These are phyloP conservation scores for Aphelocoma coerulescens DNA, from an alignment of 2,113 vertebrate genomes.

Conservation along the genomic window DNA sequence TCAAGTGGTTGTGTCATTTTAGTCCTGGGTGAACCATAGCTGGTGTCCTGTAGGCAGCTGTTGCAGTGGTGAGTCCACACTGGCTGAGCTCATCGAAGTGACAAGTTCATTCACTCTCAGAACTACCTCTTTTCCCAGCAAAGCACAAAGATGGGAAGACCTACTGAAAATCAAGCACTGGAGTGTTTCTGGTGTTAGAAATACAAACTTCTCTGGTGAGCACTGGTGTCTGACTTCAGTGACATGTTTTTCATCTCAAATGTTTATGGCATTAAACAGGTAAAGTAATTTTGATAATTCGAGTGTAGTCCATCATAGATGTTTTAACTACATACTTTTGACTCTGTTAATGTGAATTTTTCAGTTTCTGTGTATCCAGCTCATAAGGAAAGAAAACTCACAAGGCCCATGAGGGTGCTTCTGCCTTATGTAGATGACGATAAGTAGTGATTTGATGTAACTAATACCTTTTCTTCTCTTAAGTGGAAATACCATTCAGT, in stretches of 20 bases:
- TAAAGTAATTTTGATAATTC: slow-evolving; percentile 3
- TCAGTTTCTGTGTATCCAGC: background rate
- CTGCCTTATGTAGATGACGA: slow-evolving; percentile 34
- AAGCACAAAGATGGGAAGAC: slow-evolving; percentile 68
- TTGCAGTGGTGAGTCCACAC: background rate
- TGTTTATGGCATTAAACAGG: slow-evolving; percentile 5
- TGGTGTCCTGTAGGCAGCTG: background rate
- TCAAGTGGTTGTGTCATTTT: background rate
- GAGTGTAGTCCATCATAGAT: background rate
- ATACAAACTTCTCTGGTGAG: slow-evolving; percentile 23
- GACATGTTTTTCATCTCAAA: background rate
- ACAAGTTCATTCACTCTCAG: background rate
- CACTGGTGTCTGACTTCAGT: slow-evolving; percentile 3
- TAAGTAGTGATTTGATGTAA: slow-evolving; percentile 4
- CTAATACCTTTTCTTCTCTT: background rate
- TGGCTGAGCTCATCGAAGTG: background rate
- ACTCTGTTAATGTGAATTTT: slow-evolving; percentile 8
- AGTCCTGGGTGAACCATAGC: background rate
- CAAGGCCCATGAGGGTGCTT: background rate
- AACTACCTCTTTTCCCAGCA: slow-evolving; percentile 72
- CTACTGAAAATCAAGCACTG: slow-evolving; percentile 19
- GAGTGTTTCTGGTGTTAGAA: slow-evolving; percentile 36
- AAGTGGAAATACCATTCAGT: background rate
- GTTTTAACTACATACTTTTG: background rate
- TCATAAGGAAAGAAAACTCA: background rate